Base-by-base conservation (phyloP, 2,888 invertebrate genomes). In the Hydrotaea cyrtoneurina region DNA sequence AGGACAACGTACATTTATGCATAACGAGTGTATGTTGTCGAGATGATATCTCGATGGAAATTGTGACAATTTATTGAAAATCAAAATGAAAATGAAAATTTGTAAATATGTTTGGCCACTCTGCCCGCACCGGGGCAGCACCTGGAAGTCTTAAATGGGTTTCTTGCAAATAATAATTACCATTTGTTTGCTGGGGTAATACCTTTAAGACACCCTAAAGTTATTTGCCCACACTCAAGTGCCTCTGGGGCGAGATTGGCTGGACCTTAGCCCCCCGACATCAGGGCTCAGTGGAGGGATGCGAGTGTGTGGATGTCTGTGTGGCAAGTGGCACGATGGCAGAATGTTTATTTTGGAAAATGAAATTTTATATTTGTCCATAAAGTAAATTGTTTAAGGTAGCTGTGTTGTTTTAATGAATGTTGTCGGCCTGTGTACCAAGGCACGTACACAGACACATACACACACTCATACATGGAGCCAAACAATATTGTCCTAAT, bases 311-410 rank as follows among this genome's bases (percentile, higher is more conserved):
- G 59, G n/a, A n/a, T 3, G 59, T 23, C 13, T 26, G 26, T 43
- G 31, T 50, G 50, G 50, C 15, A n/a, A 50, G 2, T 19, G 66
- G 39, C 66, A 46, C 19, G 21, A 66, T 39, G 43, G 66, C 7
- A n/a, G 43, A 69, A 69, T 77, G 78, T 83, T 83, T 83, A 78
- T 83, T 80, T 80, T 71, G 36, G 69, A 77, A 78, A 83, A 80
- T 83, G 59, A 83, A 83, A 80, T 83, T 80, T 83, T 80, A 80
- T 80, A 83, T 80, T 81, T 76, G 82, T 59, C 31, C 77, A 82
- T 85, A 85, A 85, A 85, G 74, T 80, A 80, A 80, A 85, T 79
- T 80, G 82, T 77, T 66, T 77, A 82, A 82, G 77, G 79, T 80
- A 85, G 77, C 19, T 84, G 73, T 83, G 57, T 31, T 77, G 21